Conservation (phyloP, 2,888 invertebrate genomes). For the Hanleya hanleyi region DNA sequence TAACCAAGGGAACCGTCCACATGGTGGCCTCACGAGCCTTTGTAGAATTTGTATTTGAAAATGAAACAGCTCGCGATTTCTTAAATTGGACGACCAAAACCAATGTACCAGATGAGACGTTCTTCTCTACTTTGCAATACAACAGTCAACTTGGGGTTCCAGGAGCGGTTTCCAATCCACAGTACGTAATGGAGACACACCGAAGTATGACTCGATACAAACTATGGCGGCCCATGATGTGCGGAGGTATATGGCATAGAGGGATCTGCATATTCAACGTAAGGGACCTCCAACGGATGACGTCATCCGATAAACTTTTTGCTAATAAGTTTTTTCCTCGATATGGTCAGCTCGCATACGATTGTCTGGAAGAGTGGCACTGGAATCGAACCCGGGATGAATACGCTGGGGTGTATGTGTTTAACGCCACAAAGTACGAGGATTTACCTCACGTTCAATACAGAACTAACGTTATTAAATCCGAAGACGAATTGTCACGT, state of each 20-base stretch:
- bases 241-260: background rate
- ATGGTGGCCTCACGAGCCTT: constrained; percentile 41
- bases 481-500: no score
- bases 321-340: constrained; percentile 1
- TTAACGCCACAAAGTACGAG: constrained; percentile 48
- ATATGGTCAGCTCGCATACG: background rate
- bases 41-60: constrained; percentile 42
- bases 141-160: constrained; percentile 43
- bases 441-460: constrained; percentile 49
- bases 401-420: constrained; percentile 29
- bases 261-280: constrained; percentile 11
- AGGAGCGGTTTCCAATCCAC: no score
- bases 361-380: constrained; percentile 13
- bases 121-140: constrained; percentile 51
- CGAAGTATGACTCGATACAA: background rate
- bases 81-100: constrained; percentile 49
- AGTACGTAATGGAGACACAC: background rate
- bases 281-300: background rate
- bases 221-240: background rate
- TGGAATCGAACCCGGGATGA: background rate
- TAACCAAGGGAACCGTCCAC: constrained; percentile 47
- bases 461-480: no score
- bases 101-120: constrained; percentile 53
- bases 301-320: background rate
- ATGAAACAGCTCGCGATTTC: constrained; percentile 35